Percentiles rank a stretch among this genome's conserved stretches.
Evolutionary conservation across 37 sponge, comb jelly and placozoan genomes (phyloP).

Genomic region (Diacarnus erythraeanus): DNA sequence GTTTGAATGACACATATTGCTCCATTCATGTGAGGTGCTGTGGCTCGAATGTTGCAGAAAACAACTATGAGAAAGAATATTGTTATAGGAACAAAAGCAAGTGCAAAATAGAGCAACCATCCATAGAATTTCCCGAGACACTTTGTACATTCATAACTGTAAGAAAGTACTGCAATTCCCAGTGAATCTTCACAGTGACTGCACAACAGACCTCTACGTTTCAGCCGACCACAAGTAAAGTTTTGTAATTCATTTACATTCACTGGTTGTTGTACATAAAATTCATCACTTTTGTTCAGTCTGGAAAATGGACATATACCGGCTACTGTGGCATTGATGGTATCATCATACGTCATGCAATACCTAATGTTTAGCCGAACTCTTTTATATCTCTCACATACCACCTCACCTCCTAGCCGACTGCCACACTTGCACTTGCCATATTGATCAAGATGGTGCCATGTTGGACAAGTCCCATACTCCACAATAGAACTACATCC

Average conservation of each 20-base stretch:
- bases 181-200: conserved; percentile 17
- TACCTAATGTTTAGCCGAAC: not conserved
- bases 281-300: not conserved
- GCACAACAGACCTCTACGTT: conserved; percentile 20
- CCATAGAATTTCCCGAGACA: not conserved
- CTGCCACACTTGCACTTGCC: no score
- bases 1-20: not conserved
- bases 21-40: conserved; percentile 1
- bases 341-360: conserved; percentile 7
- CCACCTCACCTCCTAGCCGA: no score
- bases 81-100: conserved; percentile 13
- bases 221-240: not conserved
- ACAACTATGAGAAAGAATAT: conserved; percentile 13
- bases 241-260: not conserved
- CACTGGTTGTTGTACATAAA: not conserved
- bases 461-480: no score
- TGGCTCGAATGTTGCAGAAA: not conserved
- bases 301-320: conserved; percentile 6
- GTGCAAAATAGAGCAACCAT: not conserved
- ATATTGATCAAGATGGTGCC: no score
- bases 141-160: not conserved
- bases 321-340: not conserved
- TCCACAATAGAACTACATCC: no score
- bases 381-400: not conserved
- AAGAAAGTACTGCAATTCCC: conserved; percentile 1